Percentiles rank a stretch among this genome's conserved stretches.
Conservation (phyloP, 2,113 vertebrate genomes). For the Piprites chloris region DNA sequence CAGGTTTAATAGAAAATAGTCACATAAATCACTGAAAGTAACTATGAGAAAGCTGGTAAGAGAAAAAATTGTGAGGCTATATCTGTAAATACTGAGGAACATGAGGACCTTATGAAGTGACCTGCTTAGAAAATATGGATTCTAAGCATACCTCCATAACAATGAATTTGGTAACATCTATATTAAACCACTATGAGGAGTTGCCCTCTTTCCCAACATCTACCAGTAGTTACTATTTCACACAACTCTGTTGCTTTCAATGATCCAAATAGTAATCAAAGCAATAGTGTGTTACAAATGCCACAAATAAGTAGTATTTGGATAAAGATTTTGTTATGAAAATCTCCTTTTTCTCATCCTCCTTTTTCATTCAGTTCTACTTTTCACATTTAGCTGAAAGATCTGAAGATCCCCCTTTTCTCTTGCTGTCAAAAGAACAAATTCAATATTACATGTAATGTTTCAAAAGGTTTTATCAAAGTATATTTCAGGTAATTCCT, state of each 20-base stretch:
- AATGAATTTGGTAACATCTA: background rate
- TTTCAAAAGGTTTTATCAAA: background rate
- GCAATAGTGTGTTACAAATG: background rate
- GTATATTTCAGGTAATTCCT: background rate
- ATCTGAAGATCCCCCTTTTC: background rate
- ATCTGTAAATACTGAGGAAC: background rate
- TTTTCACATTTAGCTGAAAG: background rate
- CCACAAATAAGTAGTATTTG: background rate
- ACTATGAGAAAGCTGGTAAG: background rate
- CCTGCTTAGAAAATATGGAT: background rate
- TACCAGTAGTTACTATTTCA: background rate
- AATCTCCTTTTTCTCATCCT: background rate
- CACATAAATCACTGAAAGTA: background rate
- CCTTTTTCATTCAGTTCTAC: background rate
- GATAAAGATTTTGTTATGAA: background rate
- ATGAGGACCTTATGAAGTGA: background rate
- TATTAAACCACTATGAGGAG: background rate
- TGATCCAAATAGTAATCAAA: background rate
- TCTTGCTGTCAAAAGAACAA: background rate
- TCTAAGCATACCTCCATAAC: background rate
- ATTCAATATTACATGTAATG: fast-evolving
- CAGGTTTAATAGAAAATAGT: constrained; percentile 11
- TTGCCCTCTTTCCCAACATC: background rate
- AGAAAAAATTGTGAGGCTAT: background rate
- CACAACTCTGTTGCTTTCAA: background rate